Conservation (phyloP, 2,888 invertebrate species). For the Torymus tubicola region DNA sequence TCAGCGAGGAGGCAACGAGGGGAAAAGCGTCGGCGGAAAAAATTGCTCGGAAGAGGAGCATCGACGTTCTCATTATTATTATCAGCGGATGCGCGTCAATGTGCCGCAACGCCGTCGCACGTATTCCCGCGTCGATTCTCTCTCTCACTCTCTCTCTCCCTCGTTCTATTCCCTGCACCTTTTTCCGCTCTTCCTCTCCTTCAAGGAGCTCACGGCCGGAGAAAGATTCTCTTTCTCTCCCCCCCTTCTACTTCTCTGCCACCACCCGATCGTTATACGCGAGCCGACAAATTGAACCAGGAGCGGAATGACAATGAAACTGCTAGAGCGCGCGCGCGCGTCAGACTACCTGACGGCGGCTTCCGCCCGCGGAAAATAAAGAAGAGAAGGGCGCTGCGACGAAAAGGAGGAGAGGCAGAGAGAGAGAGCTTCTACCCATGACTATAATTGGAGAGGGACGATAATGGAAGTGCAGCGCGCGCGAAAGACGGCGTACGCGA, state of each 20-base stretch:
- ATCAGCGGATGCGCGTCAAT: constrained; percentile 39
- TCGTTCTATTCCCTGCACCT: not conserved
- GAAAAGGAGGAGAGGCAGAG: no score
- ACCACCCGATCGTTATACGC: constrained; percentile 22
- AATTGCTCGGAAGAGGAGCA: constrained; percentile 2
- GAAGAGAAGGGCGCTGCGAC: not conserved
- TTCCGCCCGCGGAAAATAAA: constrained; percentile 47
- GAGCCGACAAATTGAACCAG: constrained; percentile 56
- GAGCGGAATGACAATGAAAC: constrained; percentile 58
- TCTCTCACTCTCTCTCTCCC: not conserved
- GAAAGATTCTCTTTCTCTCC: not conserved
- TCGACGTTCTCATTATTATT: constrained; percentile 34
- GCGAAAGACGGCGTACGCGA: not conserved
- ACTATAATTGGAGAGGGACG: constrained; percentile 50
- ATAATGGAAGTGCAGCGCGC: constrained; percentile 44
- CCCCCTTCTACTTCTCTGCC: no score
- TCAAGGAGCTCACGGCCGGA: no score
- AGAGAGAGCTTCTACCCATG: not conserved
- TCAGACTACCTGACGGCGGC: constrained; percentile 32
- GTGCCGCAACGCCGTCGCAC: constrained; percentile 9
- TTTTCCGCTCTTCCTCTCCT: constrained; percentile 3
- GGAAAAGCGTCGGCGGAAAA: not conserved
- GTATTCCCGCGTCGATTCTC: not conserved
- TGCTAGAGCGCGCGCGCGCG: constrained; percentile 39
- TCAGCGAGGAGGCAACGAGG: not conserved